Evolutionary conservation across 2,888 invertebrate genomes (phyloP), one percentile per base, ranked within the genome.

Genomic region (Pristionchus japonicus): DNA sequence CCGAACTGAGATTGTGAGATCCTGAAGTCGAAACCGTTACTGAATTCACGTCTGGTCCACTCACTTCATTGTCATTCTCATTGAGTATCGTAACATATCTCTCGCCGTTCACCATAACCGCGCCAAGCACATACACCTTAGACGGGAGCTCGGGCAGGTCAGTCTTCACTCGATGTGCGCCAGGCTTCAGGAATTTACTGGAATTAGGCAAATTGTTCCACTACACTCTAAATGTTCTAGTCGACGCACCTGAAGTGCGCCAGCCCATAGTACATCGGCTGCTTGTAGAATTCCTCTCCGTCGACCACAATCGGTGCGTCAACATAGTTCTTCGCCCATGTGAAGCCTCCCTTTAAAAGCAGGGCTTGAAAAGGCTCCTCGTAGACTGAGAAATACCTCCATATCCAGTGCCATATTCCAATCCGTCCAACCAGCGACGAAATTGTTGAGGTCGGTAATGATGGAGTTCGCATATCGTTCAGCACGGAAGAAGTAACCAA

Each of bases 201-300:
- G 85, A 83, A 91, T n/a, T 43, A 11, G 43, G 11, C 11, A 11
- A 43, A 43, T n/a, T 67, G 4, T 15, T 86, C 7, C 11, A 43
- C 0, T 7, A 17, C 15, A 57, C 57, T 6, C 31, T 1, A 57
- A n/a, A 9, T 47, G 61, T 31, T 11, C 64, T 20, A 57, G n/a
- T n/a, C n/a, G n/a, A 0, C 64, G 23, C 64, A 95, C 95, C 95
- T 95, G 91, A 96, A 95, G 94, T 98, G 98, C 0, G 97, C 97
- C 94, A 98, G 95, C 0, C 96, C 96, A 94, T 98, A 98, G 95
- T 96, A 98, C 96, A 97, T 97, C 0, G 98, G 98, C 93, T 98
- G 97, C 93, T 97, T 98, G 94, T 97, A 97, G 94, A 97, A 97
- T 95, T 97, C 97, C 13, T 70, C 70, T 89, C 96, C 96, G 0